Base-by-base conservation (phyloP, 2,113 vertebrate genomes). In the Sphaerodactylus townsendi region DNA sequence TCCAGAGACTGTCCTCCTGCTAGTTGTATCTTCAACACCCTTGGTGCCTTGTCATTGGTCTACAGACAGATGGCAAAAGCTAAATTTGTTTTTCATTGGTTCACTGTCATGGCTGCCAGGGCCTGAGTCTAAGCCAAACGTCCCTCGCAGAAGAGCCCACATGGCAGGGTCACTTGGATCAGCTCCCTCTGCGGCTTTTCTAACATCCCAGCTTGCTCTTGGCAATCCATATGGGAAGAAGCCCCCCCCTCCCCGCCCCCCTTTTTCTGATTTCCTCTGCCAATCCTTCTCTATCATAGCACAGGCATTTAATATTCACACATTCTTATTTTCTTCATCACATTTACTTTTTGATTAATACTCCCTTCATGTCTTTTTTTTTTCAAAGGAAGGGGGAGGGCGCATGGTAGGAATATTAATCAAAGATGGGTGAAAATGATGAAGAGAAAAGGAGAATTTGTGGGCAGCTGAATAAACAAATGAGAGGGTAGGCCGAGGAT, bases 231-330 rank as follows among this genome's bases (percentile, higher is more conserved):
- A 44, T 41, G 35, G 30, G 1, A 23, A n/a, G 41, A 48, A 48
- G 23, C 23, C 64, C 41, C 35, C 23, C 23, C 30, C 28, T 25
- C 56, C 33, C n/a, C 35, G 37, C 30, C 28, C 28, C 56, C 44
- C n/a, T 28, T 37, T 53, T 84, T 56, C 62, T 53, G 37, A 71
- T 41, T 37, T 23, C 33, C 59, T 23, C 17, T 14, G 3, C 50
- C 65, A n/a, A 37, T 64, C 21, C 30, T 37, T 72, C 69, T 64
- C 46, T 64, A 85, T 48, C 44, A 53, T 46, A 62, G 76, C 76
- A 46, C 37, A 64, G 50, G 62, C 78, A 78, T 85, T 78, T 85
- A 85, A 85, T 85, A 85, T 85, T 85, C 83, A 85, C 83, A 85
- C 59, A 72, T 85, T 69, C 66, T 71, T 65, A 39, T 85, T 85